phyloP scores from a whole-genome alignment of 2,113 vertebrate species.

The Melanerpes aurifrons region DNA sequence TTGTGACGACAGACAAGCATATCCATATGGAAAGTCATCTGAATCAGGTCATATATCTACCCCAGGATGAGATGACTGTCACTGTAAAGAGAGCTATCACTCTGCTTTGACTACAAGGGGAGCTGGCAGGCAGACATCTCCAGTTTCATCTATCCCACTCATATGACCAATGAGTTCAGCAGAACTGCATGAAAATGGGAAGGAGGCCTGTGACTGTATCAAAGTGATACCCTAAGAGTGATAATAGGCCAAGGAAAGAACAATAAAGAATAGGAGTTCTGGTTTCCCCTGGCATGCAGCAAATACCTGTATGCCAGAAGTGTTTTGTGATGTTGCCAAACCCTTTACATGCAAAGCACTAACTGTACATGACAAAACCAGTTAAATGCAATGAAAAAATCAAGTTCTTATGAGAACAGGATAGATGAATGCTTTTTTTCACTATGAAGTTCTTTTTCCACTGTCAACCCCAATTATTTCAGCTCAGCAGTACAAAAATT shows the following conservation, averaged over 20 bases:
- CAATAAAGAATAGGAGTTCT: background rate
- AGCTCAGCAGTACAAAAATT: background rate
- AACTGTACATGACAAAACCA: background rate
- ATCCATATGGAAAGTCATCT: background rate
- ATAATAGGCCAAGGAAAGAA: background rate
- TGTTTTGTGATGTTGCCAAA: background rate
- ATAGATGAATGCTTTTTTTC: background rate
- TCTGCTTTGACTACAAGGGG: background rate
- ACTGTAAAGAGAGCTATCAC: background rate
- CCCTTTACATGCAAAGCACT: background rate
- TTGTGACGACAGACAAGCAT: background rate
- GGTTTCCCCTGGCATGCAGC: too few relatives aligned
- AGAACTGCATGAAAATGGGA: background rate
- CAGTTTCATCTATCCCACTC: background rate
- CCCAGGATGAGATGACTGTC: background rate
- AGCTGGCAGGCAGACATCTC: rapidly evolving
- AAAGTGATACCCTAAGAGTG: background rate
- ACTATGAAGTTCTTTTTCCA: background rate
- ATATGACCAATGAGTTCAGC: background rate
- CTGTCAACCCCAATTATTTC: background rate
- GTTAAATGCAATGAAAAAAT: background rate
- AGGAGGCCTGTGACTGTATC: background rate
- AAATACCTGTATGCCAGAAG: background rate
- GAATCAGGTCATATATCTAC: background rate
- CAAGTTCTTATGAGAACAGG: background rate